Conservation (phyloP, 2,797 vertebrate species). For the Siniperca scherzeri region DNA sequence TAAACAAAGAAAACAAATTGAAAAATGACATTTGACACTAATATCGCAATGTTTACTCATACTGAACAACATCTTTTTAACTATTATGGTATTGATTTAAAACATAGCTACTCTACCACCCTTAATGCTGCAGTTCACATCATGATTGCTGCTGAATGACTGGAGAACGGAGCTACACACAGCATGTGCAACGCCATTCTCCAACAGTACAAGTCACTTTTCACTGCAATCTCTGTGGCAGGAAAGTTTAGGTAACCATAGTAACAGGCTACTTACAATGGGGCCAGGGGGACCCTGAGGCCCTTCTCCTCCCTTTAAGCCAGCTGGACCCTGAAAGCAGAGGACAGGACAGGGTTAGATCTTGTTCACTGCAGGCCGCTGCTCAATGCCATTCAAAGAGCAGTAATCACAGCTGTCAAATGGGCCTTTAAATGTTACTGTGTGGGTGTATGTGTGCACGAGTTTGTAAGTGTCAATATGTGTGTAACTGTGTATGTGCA, state of each 20-base stretch:
- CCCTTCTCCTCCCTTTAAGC: constrained; percentile 98
- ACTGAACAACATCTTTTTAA: background rate
- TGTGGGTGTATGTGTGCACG: constrained; percentile 17
- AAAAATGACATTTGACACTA: background rate
- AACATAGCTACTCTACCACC: background rate
- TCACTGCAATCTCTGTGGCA: constrained; percentile 49
- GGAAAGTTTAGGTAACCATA: constrained; percentile 72
- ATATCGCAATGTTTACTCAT: background rate
- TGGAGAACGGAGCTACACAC: constrained; percentile 23
- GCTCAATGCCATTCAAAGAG: constrained; percentile 61
- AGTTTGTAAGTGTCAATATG: background rate
- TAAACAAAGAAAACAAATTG: background rate
- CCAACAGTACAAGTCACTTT: constrained; percentile 59
- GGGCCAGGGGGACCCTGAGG: constrained; percentile 95
- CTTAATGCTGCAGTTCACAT: constrained; percentile 22
- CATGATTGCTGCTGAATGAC: constrained; percentile 34
- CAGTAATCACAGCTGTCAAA: constrained; percentile 69
- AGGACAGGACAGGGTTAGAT: constrained; percentile 73
- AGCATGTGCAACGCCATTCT: constrained; percentile 55
- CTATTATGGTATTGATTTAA: constrained; percentile 1
- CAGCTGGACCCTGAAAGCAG: constrained; percentile 90
- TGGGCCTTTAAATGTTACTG: constrained; percentile 49
- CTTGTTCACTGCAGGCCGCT: constrained; percentile 23
- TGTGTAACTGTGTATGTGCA: background rate
- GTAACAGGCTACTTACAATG: constrained; percentile 89